Evolutionary conservation across 2,888 invertebrate genomes (phyloP).

Genomic region (Camponotus fellah): DNA sequence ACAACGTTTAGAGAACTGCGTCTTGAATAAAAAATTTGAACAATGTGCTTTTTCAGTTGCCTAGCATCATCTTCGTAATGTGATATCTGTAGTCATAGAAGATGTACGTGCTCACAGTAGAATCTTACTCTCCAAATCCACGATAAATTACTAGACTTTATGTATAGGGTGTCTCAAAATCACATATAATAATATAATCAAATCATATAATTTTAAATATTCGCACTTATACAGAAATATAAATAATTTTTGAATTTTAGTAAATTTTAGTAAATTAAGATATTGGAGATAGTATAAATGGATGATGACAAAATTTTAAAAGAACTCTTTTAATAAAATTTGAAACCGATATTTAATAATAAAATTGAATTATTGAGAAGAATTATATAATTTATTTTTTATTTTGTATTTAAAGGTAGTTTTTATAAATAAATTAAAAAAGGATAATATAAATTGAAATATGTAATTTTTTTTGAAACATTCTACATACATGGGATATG

Average conservation of each 20-base stretch:
- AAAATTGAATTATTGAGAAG: neutral
- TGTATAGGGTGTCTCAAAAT: conserved; percentile 30
- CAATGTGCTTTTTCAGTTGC: conserved; percentile 73
- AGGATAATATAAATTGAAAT: neutral
- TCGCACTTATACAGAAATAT: neutral
- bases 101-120: conserved; percentile 68
- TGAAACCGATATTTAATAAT: neutral
- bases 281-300: neutral
- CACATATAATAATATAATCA: neutral
- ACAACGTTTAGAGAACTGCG: conserved; percentile 12
- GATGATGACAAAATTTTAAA: neutral
- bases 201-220: neutral
- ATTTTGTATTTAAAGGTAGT: neutral
- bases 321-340: neutral
- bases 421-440: neutral
- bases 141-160: conserved; percentile 40
- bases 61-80: conserved; percentile 70
- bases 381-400: neutral
- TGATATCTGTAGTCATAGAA: conserved; percentile 71
- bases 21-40: conserved; percentile 39
- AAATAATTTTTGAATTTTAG: neutral
- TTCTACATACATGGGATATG: conserved; percentile 32
- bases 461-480: conserved; percentile 36
- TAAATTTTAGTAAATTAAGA: neutral
- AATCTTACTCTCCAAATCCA: conserved; percentile 35